phyloP scores from a whole-genome alignment of 2,888 invertebrate genomes.

The Spialia ferax region DNA sequence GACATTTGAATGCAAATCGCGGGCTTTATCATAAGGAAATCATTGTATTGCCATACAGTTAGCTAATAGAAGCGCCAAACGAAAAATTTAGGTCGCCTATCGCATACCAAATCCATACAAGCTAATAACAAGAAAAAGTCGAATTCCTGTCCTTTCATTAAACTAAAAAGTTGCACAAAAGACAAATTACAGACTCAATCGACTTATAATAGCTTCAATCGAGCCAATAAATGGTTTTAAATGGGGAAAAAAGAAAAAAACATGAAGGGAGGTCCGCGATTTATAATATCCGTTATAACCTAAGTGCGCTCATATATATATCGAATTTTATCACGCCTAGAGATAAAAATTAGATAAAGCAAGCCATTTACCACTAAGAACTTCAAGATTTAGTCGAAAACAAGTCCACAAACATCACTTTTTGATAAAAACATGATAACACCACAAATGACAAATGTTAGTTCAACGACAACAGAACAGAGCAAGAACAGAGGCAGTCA shows the following conservation, averaged over 20 bases:
- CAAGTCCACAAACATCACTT: constrained; percentile 78
- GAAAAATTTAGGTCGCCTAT: constrained; percentile 51
- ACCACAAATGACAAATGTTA: constrained; percentile 65
- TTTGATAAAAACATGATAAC: constrained; percentile 85
- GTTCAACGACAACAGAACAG: constrained; percentile 52
- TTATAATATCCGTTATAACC: constrained; percentile 67
- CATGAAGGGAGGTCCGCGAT: constrained; percentile 64
- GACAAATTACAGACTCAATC: constrained; percentile 1
- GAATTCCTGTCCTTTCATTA: neutral
- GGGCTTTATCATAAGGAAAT: constrained; percentile 12
- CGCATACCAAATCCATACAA: constrained; percentile 5
- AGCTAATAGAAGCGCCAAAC: constrained; percentile 50
- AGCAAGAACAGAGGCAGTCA: too few relatives aligned
- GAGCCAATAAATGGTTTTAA: constrained; percentile 51
- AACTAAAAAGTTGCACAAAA: neutral
- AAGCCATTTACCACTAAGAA: constrained; percentile 78
- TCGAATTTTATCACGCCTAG: constrained; percentile 59
- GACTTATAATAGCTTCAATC: neutral
- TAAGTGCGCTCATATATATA: constrained; percentile 62
- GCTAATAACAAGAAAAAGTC: neutral
- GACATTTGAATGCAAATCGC: constrained; percentile 20
- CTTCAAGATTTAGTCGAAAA: constrained; percentile 70
- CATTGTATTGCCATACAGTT: constrained; percentile 38
- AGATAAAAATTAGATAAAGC: constrained; percentile 71
- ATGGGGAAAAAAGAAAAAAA: constrained; percentile 72